Evolutionary conservation across 2,797 vertebrate species (phyloP).

Genomic region (Parambassis ranga): DNA sequence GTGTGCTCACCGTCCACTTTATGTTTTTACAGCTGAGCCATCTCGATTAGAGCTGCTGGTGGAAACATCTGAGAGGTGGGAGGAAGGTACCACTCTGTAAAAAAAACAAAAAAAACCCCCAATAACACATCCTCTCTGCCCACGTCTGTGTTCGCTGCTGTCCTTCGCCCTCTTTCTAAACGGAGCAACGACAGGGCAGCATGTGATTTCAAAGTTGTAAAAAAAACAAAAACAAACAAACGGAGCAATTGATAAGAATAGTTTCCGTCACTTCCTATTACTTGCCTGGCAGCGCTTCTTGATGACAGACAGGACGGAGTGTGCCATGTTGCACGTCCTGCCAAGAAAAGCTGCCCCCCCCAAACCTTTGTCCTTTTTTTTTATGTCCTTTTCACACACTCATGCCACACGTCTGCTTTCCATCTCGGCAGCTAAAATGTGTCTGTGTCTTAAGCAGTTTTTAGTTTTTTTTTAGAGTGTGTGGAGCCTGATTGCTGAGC

Average conservation of each 20-base stretch:
- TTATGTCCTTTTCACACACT: no score
- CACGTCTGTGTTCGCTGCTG: background rate
- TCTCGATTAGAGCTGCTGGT: background rate
- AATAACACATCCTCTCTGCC: background rate
- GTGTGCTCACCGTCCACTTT: background rate
- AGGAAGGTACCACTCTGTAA: background rate
- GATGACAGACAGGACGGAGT: background rate
- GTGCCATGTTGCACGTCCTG: background rate
- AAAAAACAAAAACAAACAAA: no score
- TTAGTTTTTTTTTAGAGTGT: background rate
- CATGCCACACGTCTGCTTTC: background rate
- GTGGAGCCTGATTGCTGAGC: background rate
- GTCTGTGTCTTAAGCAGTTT: background rate
- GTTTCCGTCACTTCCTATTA: slow-evolving; percentile 10
- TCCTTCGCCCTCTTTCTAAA: background rate
- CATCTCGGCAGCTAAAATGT: background rate
- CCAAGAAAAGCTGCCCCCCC: no score
- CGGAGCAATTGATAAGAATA: no score
- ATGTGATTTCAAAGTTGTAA: background rate
- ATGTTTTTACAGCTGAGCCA: background rate
- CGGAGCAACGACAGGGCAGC: background rate
- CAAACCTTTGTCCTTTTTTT: no score
- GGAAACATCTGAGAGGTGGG: background rate
- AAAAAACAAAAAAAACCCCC: background rate
- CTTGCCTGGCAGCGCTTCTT: background rate